A percentile compares a stretch with the other conserved stretches of the same genome.
Conservation (phyloP, 2,797 vertebrate genomes). For the Pangasius mekongensis region DNA sequence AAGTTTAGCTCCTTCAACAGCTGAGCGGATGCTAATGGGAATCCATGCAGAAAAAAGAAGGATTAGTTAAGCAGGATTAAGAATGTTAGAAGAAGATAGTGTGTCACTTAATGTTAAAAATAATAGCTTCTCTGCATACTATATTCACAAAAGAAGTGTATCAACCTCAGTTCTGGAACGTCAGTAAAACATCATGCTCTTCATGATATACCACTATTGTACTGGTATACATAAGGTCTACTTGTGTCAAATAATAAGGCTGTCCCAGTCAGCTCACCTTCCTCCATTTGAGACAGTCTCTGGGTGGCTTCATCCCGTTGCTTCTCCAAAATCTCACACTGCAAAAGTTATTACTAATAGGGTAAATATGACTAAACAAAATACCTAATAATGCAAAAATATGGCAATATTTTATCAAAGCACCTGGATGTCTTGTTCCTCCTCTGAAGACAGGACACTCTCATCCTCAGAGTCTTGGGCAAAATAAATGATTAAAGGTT, state of each 20-base stretch:
- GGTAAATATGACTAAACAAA: constrained; percentile 6
- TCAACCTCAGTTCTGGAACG: background rate
- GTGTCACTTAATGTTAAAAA: background rate
- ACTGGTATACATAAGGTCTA: background rate
- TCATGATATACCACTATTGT: background rate
- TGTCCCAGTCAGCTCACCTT: constrained; percentile 66
- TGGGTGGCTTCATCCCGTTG: constrained; percentile 69
- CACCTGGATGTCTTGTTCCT: constrained; percentile 75
- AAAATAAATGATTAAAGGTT: background rate
- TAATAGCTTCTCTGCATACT: background rate
- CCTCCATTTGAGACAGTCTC: constrained; percentile 72
- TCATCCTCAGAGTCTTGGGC: constrained; percentile 67
- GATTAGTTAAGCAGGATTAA: background rate
- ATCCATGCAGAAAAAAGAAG: background rate
- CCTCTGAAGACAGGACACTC: constrained; percentile 64
- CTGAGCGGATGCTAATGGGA: constrained; percentile 68
- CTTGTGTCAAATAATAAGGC: background rate
- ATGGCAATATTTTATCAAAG: background rate
- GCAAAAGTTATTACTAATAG: constrained; percentile 31
- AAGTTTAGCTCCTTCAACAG: constrained; percentile 79
- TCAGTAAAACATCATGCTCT: background rate
- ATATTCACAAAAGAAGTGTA: background rate
- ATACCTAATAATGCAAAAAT: background rate
- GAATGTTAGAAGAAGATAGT: background rate
- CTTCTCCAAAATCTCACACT: constrained; percentile 65